These are phyloP conservation scores for Panulirus ornatus DNA, from an alignment of 1,140 invertebrate species.

Conservation along the genomic window DNA sequence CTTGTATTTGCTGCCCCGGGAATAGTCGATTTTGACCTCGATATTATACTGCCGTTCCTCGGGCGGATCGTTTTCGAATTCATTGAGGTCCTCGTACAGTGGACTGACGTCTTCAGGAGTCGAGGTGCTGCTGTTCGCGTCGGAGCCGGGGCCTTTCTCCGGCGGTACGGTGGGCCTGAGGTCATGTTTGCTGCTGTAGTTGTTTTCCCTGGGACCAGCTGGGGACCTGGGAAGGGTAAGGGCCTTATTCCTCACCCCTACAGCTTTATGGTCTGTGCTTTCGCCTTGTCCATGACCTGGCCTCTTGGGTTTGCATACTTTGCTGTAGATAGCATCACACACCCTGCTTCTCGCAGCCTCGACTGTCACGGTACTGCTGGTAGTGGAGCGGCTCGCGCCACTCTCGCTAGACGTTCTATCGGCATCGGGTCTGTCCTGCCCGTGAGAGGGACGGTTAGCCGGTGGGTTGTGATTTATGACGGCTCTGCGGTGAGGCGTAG, in stretches of 20 bases:
- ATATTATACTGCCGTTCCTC: conserved; percentile 73
- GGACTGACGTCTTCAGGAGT: conserved; percentile 46
- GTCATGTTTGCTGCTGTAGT: background rate
- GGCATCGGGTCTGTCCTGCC: background rate
- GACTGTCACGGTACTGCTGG: background rate
- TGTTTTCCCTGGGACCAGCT: background rate
- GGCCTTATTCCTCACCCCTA: background rate
- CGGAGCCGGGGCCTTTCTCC: background rate
- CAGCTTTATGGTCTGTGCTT: background rate
- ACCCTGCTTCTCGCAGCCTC: conserved; percentile 1
- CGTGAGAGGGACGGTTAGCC: background rate
- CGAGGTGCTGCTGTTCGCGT: background rate
- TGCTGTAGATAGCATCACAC: conserved; percentile 53
- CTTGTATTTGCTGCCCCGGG: conserved; percentile 73
- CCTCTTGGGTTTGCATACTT: conserved; percentile 60
- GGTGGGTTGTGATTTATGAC: conserved; percentile 46
- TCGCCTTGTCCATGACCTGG: conserved; percentile 16
- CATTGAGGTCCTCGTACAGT: conserved; percentile 72
- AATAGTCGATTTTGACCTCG: conserved; percentile 75
- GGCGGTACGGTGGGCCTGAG: background rate
- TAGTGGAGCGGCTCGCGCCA: background rate
- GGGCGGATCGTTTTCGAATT: conserved; percentile 60
- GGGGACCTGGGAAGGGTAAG: conserved; percentile 27
- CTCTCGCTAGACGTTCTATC: background rate
- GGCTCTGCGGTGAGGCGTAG: conserved; percentile 8